Evolutionary conservation across 1,140 invertebrate genomes (phyloP).

Genomic region (Lineus longissimus): DNA sequence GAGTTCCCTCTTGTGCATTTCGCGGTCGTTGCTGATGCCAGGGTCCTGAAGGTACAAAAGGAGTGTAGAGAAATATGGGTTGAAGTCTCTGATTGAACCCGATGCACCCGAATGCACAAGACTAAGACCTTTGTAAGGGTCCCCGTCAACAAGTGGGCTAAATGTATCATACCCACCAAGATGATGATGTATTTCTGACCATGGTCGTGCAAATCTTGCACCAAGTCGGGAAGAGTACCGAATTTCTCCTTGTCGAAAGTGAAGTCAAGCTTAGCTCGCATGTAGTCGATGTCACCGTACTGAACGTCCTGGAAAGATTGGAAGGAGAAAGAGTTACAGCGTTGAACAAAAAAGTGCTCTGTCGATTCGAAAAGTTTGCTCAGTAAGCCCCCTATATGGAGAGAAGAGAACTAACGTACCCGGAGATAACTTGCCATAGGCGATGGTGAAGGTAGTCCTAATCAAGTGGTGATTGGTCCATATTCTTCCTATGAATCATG

Average conservation of each 20-base stretch:
- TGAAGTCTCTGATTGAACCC: neutral
- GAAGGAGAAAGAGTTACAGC: too few relatives aligned
- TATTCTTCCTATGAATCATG: too few relatives aligned
- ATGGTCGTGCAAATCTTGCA: slow-evolving; percentile 45
- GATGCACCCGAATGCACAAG: neutral
- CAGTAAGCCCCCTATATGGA: too few relatives aligned
- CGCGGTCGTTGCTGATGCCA: slow-evolving; percentile 34
- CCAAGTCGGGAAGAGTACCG: slow-evolving; percentile 46
- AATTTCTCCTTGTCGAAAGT: slow-evolving; percentile 50
- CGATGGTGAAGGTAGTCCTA: too few relatives aligned
- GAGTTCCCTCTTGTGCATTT: slow-evolving; percentile 12
- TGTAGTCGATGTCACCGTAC: slow-evolving; percentile 56
- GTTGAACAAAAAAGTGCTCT: too few relatives aligned
- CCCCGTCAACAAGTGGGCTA: neutral
- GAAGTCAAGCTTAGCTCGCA: slow-evolving; percentile 49
- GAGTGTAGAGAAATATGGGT: neutral
- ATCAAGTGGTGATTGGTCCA: too few relatives aligned
- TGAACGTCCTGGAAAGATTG: slow-evolving; percentile 52
- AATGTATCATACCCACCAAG: slow-evolving; percentile 34
- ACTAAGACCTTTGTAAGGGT: neutral
- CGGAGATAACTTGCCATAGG: too few relatives aligned
- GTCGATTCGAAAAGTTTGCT: too few relatives aligned
- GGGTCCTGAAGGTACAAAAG: slow-evolving; percentile 39
- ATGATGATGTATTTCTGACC: slow-evolving; percentile 53
- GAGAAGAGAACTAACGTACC: too few relatives aligned